Evolutionary conservation across 2,113 vertebrate genomes (phyloP).

Genomic region (Chaenocephalus aceratus): DNA sequence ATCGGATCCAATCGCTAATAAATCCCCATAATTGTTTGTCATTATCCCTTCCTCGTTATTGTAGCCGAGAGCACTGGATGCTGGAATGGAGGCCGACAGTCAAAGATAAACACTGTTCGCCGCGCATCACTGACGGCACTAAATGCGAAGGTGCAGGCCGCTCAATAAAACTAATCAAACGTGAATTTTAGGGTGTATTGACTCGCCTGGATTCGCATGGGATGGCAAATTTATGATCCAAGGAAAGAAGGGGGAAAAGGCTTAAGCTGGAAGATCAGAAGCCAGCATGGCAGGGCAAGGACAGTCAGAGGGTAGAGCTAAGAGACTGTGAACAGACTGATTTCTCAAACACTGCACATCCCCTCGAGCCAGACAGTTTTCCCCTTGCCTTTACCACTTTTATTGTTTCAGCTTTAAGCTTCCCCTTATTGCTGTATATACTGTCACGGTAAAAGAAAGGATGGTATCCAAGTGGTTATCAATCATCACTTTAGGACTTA

Average conservation of each 20-base stretch:
- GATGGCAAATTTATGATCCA: slow-evolving; percentile 53
- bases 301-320: slow-evolving; percentile 44
- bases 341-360: slow-evolving; percentile 10
- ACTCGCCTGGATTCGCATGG: slow-evolving; percentile 41
- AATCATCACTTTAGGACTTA: background rate
- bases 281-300: slow-evolving; percentile 50
- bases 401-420: background rate
- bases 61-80: slow-evolving; percentile 24
- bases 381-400: background rate
- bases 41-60: slow-evolving; percentile 55
- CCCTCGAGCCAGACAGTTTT: background rate
- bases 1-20: slow-evolving; percentile 31
- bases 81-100: slow-evolving; percentile 18
- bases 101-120: slow-evolving; percentile 55
- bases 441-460: background rate
- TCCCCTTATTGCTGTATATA: background rate
- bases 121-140: slow-evolving; percentile 49
- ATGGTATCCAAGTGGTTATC: background rate
- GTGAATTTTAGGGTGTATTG: slow-evolving; percentile 78
- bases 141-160: slow-evolving; percentile 53
- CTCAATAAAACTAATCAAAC: slow-evolving; percentile 79
- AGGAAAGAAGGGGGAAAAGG: slow-evolving; percentile 12
- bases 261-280: slow-evolving; percentile 47
- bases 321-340: slow-evolving; percentile 12
- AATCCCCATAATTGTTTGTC: slow-evolving; percentile 57